Conservation (phyloP, 1,140 invertebrate species). For the Eupeodes corollae region DNA sequence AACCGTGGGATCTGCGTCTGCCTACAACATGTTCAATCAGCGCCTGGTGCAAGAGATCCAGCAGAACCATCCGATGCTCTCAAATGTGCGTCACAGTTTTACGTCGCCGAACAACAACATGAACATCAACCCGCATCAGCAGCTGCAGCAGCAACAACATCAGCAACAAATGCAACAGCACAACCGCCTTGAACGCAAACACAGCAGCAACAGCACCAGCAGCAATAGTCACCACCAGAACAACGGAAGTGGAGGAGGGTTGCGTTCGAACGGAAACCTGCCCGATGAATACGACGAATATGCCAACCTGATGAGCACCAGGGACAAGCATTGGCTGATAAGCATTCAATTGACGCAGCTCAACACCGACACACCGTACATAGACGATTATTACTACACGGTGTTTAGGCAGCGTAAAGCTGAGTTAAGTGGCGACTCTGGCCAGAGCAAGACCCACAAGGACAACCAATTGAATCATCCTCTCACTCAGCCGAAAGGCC, state of each 20-base stretch:
- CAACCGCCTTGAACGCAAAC: neutral
- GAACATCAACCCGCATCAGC: neutral
- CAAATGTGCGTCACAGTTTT: slow-evolving; percentile 15
- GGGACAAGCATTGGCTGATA: slow-evolving; percentile 86
- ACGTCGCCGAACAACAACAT: slow-evolving; percentile 10
- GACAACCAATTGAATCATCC: slow-evolving; percentile 51
- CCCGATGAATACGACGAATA: slow-evolving; percentile 58
- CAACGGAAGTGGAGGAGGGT: slow-evolving; percentile 27
- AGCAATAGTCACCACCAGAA: slow-evolving; percentile 1
- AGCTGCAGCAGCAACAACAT: slow-evolving; percentile 20
- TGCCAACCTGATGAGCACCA: slow-evolving; percentile 77
- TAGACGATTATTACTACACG: slow-evolving; percentile 78
- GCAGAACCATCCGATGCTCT: slow-evolving; percentile 45
- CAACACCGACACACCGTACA: slow-evolving; percentile 71
- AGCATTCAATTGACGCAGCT: slow-evolving; percentile 86
- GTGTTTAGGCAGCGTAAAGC: slow-evolving; percentile 52
- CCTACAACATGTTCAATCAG: slow-evolving; percentile 37
- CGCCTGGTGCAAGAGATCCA: slow-evolving; percentile 45
- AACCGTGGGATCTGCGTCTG: slow-evolving; percentile 19
- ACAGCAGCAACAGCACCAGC: slow-evolving; percentile 29
- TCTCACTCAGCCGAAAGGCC: slow-evolving; percentile 38
- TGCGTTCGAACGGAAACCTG: slow-evolving; percentile 28
- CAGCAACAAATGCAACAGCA: slow-evolving; percentile 5
- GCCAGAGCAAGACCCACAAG: slow-evolving; percentile 46
- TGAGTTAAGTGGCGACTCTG: slow-evolving; percentile 40